Evolutionary conservation across 2,888 invertebrate genomes (phyloP), one percentile per base, ranked within the genome.

Genomic region (Selenia dentaria): DNA sequence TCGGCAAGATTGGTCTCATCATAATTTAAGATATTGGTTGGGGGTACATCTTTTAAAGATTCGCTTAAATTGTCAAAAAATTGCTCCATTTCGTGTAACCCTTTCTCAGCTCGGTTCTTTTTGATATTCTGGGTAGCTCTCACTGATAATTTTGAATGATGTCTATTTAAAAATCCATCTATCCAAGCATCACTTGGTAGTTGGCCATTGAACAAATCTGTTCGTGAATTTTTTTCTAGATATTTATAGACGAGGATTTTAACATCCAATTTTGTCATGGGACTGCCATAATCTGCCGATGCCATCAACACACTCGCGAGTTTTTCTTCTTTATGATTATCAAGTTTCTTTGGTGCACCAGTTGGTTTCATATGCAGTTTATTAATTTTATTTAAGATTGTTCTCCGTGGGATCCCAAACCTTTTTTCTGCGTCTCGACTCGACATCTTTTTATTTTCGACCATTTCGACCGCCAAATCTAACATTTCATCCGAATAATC

Each of bases 41-140:
- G 25, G 6, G 49, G 43, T 12, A 49, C 14, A 24, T 20, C 31
- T 12, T 31, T 5, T 9, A 40, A 3, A 8, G 34, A 11, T 11
- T 11, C 20, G 6, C 32, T 2, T 16, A 44, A 22, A 8, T 50
- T 40, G 4, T 31, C 10, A 31, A 40, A 44, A 24, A 25, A 50
- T 3, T 40, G n/a, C 3, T 18, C 34, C 18, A 62, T 51, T 49
- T 64, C 57, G 16, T 51, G 11, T 10, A 39, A n/a, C 6, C 34
- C 44, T 34, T 61, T 59, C 40, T 57, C 58, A 32, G 62, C 60
- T 40, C 62, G 37, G 1, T 35, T 38, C 16, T 46, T 52, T 40
- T 54, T 54, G 28, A 62, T 64, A 42, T 64, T 64, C 49, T 62
- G 60, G 6, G 45, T 50, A 0, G 43, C 24, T 42, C 59, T 54